A percentile compares a stretch with the other conserved stretches of the same genome.
phyloP scores from a whole-genome alignment of 2,888 invertebrate genomes.

The Hyppa rectilinea region DNA sequence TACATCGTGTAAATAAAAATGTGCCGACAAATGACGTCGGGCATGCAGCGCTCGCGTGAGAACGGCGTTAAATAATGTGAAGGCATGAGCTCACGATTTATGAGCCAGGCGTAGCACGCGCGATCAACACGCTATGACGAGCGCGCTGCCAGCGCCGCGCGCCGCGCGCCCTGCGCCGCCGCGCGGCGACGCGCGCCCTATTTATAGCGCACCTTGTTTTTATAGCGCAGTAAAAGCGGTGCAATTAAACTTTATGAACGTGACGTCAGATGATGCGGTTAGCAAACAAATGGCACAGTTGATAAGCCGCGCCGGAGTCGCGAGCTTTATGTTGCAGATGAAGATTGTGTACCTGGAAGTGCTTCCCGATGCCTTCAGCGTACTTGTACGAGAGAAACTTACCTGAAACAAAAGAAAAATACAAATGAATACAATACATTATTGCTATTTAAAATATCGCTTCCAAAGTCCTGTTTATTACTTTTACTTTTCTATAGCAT shows the following conservation, averaged over 20 bases:
- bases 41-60: slow-evolving; percentile 72
- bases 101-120: slow-evolving; percentile 61
- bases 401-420: slow-evolving; percentile 61
- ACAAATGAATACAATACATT: slow-evolving; percentile 14
- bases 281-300: slow-evolving; percentile 62
- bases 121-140: slow-evolving; percentile 72
- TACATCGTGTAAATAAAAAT: slow-evolving; percentile 63
- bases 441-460: background rate
- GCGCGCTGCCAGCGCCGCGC: slow-evolving; percentile 30
- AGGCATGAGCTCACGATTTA: slow-evolving; percentile 75
- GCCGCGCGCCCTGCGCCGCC: slow-evolving; percentile 38
- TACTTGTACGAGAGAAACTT: slow-evolving; percentile 32
- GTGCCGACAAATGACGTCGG: slow-evolving; percentile 67
- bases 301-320: slow-evolving; percentile 43
- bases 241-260: slow-evolving; percentile 74
- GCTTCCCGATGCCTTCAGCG: background rate
- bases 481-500: slow-evolving; percentile 1
- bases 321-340: slow-evolving; percentile 15
- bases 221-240: slow-evolving; percentile 73
- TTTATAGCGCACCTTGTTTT: slow-evolving; percentile 68
- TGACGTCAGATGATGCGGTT: slow-evolving; percentile 67
- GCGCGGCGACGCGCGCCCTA: slow-evolving; percentile 58
- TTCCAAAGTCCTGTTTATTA: background rate
- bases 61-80: slow-evolving; percentile 77
- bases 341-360: slow-evolving; percentile 29